Base-by-base conservation (phyloP, 2,797 vertebrate species). In the Silurus aristotelis region DNA sequence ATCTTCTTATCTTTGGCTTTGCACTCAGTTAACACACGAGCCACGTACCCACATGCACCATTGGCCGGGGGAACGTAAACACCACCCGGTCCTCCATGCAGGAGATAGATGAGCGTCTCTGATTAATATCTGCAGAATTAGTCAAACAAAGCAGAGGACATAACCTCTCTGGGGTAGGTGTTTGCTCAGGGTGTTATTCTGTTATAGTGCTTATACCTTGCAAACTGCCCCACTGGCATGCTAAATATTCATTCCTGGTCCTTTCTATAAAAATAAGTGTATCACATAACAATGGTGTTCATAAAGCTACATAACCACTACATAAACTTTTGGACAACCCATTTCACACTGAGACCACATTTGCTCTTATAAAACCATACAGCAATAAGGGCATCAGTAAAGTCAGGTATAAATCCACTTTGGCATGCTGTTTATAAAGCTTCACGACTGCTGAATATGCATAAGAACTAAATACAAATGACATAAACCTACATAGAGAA, bases 1-100 rank as follows among this genome's bases (percentile, higher is more conserved):
- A 93, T 92, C 77, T 72, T 85, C 89, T 93, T 92, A 94, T 95
- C 91, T 91, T 10, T 82, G 85, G 68, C 89, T 85, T 88, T 92
- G 93, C 92, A 90, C 92, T 86, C 89, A 84, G 91, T 92, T 92
- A 93, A 92, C 92, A 90, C 86, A 87, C 52, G 38, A 84, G 82
- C 91, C 85, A 87, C 91, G 91, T 91, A 90, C 91, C 89, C 93
- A 88, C 88, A 89, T 92, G 91, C 91, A 89, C 90, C 68, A 80
- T 93, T 92, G 94, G 91, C 90, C 88, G 86, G 80, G 88, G 71
- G 77, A 91, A 90, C 82, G 88, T 88, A 91, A 91, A 92, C 91
- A 92, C 8, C 56, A 64, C 60, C 70, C 63, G 72, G 48, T 52
- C 84, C 55, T 85, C 77, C 60, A 86, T 84, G 84, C 88, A 68